Conservation (phyloP, 2,888 invertebrate genomes). For the Aspidiotus rigidus region DNA sequence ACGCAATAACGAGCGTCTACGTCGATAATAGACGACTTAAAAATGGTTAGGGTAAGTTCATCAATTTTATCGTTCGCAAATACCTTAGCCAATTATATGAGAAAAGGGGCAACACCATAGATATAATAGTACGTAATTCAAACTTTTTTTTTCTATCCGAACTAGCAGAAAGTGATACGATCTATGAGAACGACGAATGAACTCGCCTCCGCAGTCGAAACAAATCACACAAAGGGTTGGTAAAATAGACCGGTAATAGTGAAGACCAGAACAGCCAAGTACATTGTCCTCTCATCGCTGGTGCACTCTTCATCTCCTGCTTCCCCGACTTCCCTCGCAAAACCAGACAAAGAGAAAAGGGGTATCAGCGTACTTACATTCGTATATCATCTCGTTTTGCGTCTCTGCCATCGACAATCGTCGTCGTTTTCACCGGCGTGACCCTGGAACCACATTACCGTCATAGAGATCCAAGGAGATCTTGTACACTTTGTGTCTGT, state of each 20-base stretch:
- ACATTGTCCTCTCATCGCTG: conserved; percentile 31
- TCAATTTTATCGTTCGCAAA: too few species aligned
- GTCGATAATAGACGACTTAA: too few species aligned
- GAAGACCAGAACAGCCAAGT: conserved; percentile 11
- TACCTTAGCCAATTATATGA: too few species aligned
- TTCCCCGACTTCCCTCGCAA: neutral
- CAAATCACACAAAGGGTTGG: conserved; percentile 6
- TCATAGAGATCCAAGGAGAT: conserved; percentile 23
- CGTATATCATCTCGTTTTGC: neutral
- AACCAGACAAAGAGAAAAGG: conserved; percentile 2
- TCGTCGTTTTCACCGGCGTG: neutral
- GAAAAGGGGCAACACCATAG: too few species aligned
- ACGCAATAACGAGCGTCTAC: too few species aligned
- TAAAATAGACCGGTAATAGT: conserved; percentile 12
- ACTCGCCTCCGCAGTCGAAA: neutral
- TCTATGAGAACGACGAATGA: neutral
- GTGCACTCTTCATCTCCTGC: conserved; percentile 23
- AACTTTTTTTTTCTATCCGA: too few species aligned
- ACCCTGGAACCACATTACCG: conserved; percentile 5
- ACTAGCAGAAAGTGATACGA: too few species aligned
- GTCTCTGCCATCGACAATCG: neutral
- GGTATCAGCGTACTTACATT: neutral
- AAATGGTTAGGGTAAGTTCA: too few species aligned
- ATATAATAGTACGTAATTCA: too few species aligned
- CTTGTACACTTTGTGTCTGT: conserved; percentile 3